Evolutionary conservation across 2,797 vertebrate species (phyloP), one percentile per base, ranked within the genome.

Genomic region (Eulemur albifrons): DNA sequence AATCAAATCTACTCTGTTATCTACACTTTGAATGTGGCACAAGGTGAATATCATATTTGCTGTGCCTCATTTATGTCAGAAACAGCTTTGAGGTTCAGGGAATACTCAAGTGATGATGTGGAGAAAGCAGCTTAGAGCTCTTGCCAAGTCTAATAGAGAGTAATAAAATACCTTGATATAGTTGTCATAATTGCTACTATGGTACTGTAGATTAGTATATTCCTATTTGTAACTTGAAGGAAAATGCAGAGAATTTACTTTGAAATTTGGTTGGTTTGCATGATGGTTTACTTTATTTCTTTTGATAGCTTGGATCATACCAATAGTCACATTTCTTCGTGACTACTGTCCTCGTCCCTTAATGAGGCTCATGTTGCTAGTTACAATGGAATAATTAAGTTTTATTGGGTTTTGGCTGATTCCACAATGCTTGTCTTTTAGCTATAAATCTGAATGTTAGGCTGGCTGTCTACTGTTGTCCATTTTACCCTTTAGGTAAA

Each of bases 321-420:
- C 43, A 45, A 45, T 10, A 45, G 43, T 45, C 43, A 45, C 1
- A 35, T 75, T 77, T 45, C 30, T 79, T 86, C 75, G 30, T 52
- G 92, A 88, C 87, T 79, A 23, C 48, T 25, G 85, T 11, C 30
- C 75, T 15, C 38, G 45, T 85, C 79, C 57, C 83, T 89, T 93
- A 94, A 80, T 70, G 43, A 85, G 38, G 90, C 57, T 86, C 86
- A 40, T 95, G 85, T 83, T 88, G 69, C 85, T 96, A 5, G 48
- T 93, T 95, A 94, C 50, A 94, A 21, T 92, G 61, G 90, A 93
- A 65, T 88, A 89, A 95, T 96, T 93, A 94, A 67, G 90, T 57
- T 92, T 90, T 92, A 0, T 70, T 50, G 85, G 21, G 27, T 70
- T 86, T 69, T 77, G 35, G 54, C 77, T 95, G 82, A n/a, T 86